Conservation (phyloP, 2,888 invertebrate genomes). For the Branchellion lobata region DNA sequence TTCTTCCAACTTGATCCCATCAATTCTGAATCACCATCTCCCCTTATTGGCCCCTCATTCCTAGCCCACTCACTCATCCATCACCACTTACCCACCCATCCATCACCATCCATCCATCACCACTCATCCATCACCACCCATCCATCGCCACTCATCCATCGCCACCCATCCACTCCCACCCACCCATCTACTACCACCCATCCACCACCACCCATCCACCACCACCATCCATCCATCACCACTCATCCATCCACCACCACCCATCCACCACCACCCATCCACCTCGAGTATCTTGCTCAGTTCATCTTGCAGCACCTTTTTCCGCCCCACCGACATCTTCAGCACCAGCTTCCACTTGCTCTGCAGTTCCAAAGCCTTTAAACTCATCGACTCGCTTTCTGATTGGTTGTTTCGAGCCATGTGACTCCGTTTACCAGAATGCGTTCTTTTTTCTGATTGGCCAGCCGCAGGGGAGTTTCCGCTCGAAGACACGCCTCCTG, state of each 20-base stretch:
- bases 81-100: too few relatives aligned
- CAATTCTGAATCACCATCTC: too few relatives aligned
- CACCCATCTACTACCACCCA: too few relatives aligned
- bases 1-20: too few relatives aligned
- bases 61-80: too few relatives aligned
- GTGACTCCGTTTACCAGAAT: constrained; percentile 55
- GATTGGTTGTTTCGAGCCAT: constrained; percentile 52
- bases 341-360: constrained; percentile 61
- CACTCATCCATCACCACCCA: too few relatives aligned
- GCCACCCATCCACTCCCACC: too few relatives aligned
- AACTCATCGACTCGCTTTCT: constrained; percentile 55
- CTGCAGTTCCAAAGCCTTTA: constrained; percentile 58
- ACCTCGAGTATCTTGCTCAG: constrained; percentile 61
- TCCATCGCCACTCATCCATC: too few relatives aligned
- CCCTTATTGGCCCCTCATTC: too few relatives aligned
- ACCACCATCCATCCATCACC: too few relatives aligned
- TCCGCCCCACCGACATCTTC: constrained; percentile 61
- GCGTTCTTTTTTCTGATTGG: constrained; percentile 41
- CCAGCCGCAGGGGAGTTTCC: constrained; percentile 34
- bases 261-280: background rate
- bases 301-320: constrained; percentile 60
- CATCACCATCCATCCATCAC: too few relatives aligned
- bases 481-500: constrained; percentile 31
- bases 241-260: constrained; percentile 53
- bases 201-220: too few relatives aligned